Conservation (phyloP, 92 coral and sea anemone genomes). For the Heliopora coerulea region DNA sequence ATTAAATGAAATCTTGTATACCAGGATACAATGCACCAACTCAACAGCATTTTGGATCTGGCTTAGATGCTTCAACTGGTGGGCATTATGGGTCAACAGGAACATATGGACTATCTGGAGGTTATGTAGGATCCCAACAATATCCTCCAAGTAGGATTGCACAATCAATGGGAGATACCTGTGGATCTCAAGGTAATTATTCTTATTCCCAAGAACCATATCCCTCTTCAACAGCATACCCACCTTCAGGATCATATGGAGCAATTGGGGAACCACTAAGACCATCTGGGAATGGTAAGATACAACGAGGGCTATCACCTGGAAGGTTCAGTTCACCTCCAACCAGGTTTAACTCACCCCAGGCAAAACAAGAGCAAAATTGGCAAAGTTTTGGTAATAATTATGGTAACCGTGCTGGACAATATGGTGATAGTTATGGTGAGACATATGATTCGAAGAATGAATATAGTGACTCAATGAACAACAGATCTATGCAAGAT, state of each 20-base stretch:
- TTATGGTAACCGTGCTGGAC: not conserved
- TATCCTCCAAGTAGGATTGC: too few species aligned
- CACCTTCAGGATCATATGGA: constrained; percentile 6
- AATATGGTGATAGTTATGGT: not conserved
- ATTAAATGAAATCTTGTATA: too few species aligned
- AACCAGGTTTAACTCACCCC: not conserved
- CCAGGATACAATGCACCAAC: too few species aligned
- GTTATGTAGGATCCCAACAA: too few species aligned
- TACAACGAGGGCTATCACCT: not conserved
- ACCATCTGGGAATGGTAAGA: not conserved
- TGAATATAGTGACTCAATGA: constrained; percentile 1
- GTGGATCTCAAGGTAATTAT: not conserved
- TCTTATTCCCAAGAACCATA: not conserved
- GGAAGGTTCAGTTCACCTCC: not conserved
- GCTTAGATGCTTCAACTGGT: not conserved
- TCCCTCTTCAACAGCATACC: constrained; percentile 3
- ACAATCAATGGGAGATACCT: too few species aligned
- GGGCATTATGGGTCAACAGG: not conserved
- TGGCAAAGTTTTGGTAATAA: constrained; percentile 13
- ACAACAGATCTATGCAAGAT: not conserved
- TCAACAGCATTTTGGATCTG: too few species aligned
- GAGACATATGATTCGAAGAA: not conserved
- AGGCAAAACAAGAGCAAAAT: not conserved
- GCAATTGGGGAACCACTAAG: constrained; percentile 26
- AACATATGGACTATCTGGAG: not conserved